These are phyloP conservation scores for Parnassius mnemosyne DNA, from an alignment of 2,888 invertebrate species.

Conservation along the genomic window DNA sequence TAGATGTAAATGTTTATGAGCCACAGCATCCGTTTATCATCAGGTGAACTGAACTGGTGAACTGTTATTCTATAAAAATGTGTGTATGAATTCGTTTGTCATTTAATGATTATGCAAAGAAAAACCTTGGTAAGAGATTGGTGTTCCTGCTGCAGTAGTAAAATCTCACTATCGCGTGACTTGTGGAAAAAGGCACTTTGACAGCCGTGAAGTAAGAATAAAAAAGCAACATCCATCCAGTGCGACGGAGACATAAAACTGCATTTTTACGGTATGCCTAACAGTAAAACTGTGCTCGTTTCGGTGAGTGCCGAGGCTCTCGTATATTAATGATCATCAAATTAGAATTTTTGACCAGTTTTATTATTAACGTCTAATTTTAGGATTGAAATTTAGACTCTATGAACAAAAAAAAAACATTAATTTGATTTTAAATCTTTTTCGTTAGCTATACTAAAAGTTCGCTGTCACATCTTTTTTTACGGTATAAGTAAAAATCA, in stretches of 20 bases:
- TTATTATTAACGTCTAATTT: slow-evolving; percentile 1
- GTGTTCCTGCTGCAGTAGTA: slow-evolving; percentile 39
- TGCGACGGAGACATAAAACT: slow-evolving; percentile 53
- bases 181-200: slow-evolving; percentile 50
- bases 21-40: too few species aligned
- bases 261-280: slow-evolving; percentile 52
- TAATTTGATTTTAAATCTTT: too few species aligned
- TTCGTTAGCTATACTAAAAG: too few species aligned
- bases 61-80: too few species aligned
- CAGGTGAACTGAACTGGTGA: too few species aligned
- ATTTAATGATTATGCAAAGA: too few species aligned
- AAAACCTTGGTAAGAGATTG: slow-evolving; percentile 7
- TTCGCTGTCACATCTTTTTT: slow-evolving; percentile 34
- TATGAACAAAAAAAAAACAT: too few species aligned
- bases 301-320: slow-evolving; percentile 39
- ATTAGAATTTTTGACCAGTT: slow-evolving; percentile 15
- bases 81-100: too few species aligned
- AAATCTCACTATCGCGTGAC: slow-evolving; percentile 51
- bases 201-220: slow-evolving; percentile 55
- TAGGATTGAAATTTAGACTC: too few species aligned
- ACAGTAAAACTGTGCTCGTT: slow-evolving; percentile 48
- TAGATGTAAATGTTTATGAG: too few species aligned
- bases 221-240: slow-evolving; percentile 47
- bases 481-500: slow-evolving; percentile 48
- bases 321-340: slow-evolving; percentile 32